Evolutionary conservation across 2,888 invertebrate genomes (phyloP).

Genomic region (Spodoptera littoralis): DNA sequence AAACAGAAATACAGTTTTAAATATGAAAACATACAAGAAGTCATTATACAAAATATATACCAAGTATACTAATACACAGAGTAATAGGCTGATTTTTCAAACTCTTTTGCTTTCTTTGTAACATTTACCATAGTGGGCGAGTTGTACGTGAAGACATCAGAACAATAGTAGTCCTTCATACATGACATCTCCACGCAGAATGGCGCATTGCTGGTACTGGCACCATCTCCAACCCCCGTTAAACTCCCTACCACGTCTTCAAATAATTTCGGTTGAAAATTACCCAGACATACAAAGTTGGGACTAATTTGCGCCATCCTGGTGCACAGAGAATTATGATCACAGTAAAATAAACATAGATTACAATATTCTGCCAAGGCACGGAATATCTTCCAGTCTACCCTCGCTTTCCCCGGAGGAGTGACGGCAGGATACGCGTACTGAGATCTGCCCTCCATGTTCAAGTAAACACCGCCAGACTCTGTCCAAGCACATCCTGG

Average conservation of each 20-base stretch:
- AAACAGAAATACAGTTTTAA: not conserved
- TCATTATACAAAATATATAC: slow-evolving; percentile 3
- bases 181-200: slow-evolving; percentile 71
- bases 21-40: slow-evolving; percentile 15
- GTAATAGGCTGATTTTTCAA: slow-evolving; percentile 62
- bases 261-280: slow-evolving; percentile 72
- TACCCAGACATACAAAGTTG: slow-evolving; percentile 69
- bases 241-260: slow-evolving; percentile 57
- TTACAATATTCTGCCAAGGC: slow-evolving; percentile 78
- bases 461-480: slow-evolving; percentile 97
- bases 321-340: slow-evolving; percentile 64
- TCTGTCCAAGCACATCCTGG: slow-evolving; percentile 99
- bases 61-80: slow-evolving; percentile 42
- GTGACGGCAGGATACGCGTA: slow-evolving; percentile 95
- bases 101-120: slow-evolving; percentile 68
- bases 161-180: slow-evolving; percentile 78
- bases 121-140: slow-evolving; percentile 80
- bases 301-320: slow-evolving; percentile 80
- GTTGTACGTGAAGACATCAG: slow-evolving; percentile 78
- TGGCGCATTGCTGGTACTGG: slow-evolving; percentile 2
- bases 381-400: slow-evolving; percentile 98
- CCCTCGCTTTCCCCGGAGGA: slow-evolving; percentile 97
- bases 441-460: slow-evolving; percentile 98
- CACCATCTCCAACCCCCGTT: slow-evolving; percentile 14
- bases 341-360: slow-evolving; percentile 70